A percentile compares a stretch with the other conserved stretches of the same genome.
Conservation (phyloP, 2,113 vertebrate genomes). For the Gambusia holbrooki region DNA sequence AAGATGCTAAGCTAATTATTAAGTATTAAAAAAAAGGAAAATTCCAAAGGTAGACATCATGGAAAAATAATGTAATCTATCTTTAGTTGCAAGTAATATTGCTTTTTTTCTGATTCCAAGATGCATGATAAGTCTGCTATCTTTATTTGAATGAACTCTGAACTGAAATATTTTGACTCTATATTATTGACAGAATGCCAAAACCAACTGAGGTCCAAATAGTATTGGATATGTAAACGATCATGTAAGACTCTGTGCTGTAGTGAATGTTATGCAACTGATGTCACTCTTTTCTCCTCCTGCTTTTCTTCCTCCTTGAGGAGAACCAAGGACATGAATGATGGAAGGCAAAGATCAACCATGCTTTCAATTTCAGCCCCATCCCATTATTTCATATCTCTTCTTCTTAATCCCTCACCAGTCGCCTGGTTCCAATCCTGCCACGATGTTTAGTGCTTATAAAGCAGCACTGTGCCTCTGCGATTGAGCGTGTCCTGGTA, state of each 20-base stretch:
- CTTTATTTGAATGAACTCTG: neutral
- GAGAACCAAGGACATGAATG: slow-evolving; percentile 57
- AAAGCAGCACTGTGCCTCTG: slow-evolving; percentile 62
- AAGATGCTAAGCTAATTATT: neutral
- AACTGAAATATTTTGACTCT: neutral
- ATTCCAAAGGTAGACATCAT: neutral
- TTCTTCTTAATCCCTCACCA: slow-evolving; percentile 61
- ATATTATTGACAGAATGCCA: neutral
- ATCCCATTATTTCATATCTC: slow-evolving; percentile 72
- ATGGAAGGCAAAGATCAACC: slow-evolving; percentile 71
- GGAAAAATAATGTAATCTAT: too few species aligned
- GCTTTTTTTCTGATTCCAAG: neutral
- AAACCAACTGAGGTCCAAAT: neutral
- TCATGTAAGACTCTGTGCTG: neutral
- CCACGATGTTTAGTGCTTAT: slow-evolving; percentile 74
- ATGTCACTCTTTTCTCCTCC: slow-evolving; percentile 39
- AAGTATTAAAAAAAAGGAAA: neutral
- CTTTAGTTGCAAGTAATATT: too few species aligned
- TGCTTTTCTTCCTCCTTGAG: slow-evolving; percentile 51
- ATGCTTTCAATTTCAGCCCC: slow-evolving; percentile 64
- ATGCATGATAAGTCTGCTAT: neutral
- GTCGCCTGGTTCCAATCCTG: slow-evolving; percentile 60
- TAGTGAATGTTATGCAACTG: slow-evolving; percentile 25
- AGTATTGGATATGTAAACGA: neutral
- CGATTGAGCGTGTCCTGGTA: slow-evolving; percentile 65